A percentile compares a stretch with the other conserved stretches of the same genome.
phyloP scores from a whole-genome alignment of 2,888 invertebrate species.

The Scrobipalpa costella region DNA sequence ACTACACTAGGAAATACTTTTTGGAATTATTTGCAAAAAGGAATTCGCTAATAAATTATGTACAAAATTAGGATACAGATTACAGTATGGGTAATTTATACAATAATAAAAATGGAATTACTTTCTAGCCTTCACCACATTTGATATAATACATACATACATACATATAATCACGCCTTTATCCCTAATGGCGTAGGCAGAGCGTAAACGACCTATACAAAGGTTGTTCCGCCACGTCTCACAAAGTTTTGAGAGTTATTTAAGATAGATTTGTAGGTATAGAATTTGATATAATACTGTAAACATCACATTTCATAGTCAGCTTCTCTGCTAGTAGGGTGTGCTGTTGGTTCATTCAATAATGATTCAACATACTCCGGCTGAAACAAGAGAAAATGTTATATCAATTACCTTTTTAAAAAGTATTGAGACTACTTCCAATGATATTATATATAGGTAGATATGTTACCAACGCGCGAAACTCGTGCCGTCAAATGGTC shows the following conservation, averaged over 20 bases:
- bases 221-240: no score
- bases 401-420: not conserved
- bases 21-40: no score
- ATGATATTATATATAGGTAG: no score
- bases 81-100: not conserved
- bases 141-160: no score
- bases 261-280: not conserved
- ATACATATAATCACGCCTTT: no score
- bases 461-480: no score
- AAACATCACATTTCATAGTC: not conserved
- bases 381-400: constrained; percentile 58
- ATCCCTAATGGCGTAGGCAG: no score
- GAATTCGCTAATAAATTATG: not conserved
- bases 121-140: not conserved
- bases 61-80: not conserved
- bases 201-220: no score
- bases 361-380: constrained; percentile 76
- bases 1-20: no score
- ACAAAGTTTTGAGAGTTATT: no score
- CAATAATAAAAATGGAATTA: not conserved
- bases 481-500: no score
- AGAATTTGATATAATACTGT: not conserved
- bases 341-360: constrained; percentile 38
- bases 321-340: not conserved
- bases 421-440: not conserved